Conservation (phyloP, 1,140 invertebrate genomes). For the honey bee (Apis mellifera) region Amel_HAv3.1 CM009939.2:9797501-9798000, state of each 20-base stretch:
- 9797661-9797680: not conserved
- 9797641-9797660: constrained; percentile 26
- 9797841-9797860: constrained; percentile 24
- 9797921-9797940: not conserved
- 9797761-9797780: not conserved
- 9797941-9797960: not conserved
- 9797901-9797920: constrained; percentile 26
- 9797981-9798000: not conserved
- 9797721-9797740: constrained; percentile 12
- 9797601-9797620: constrained; percentile 18
- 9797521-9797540: constrained; percentile 51
- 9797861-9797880: constrained; percentile 7
- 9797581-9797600: constrained; percentile 49
- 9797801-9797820: no score
- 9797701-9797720: not conserved
- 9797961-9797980: not conserved
- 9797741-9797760: not conserved
- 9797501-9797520: constrained; percentile 33
- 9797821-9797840: not conserved
- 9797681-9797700: constrained; percentile 42
- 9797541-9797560: constrained; percentile 49
- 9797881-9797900: constrained; percentile 1
- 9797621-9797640: constrained; percentile 32
- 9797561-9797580: constrained; percentile 59
- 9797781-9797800: not conserved